phyloP scores from a whole-genome alignment of 2,888 invertebrate species.

The Nomada goodeniana region DNA sequence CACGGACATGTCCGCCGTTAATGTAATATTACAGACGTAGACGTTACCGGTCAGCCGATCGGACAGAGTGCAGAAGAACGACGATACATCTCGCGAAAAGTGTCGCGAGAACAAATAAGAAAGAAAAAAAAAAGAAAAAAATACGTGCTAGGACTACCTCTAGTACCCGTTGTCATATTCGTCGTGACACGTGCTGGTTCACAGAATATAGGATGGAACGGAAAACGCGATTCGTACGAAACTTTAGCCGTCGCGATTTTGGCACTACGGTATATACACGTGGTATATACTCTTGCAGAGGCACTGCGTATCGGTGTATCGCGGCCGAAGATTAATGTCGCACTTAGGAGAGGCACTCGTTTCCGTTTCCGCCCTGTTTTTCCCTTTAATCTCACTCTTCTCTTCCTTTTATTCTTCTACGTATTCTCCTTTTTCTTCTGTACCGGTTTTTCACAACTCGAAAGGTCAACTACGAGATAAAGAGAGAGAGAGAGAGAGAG shows the following conservation, averaged over 20 bases:
- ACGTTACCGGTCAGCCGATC: too few species aligned
- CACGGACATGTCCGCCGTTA: too few species aligned
- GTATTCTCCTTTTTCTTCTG: not conserved
- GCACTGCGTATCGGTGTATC: not conserved
- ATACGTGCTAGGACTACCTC: too few species aligned
- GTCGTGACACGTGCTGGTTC: not conserved
- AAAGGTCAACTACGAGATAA: not conserved
- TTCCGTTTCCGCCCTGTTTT: slow-evolving; percentile 10
- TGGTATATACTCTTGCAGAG: not conserved
- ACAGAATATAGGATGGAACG: too few species aligned
- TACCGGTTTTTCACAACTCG: not conserved
- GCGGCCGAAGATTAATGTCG: too few species aligned
- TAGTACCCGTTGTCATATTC: not conserved
- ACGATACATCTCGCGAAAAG: too few species aligned
- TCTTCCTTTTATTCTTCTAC: not conserved
- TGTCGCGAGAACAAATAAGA: too few species aligned
- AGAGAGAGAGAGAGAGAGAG: not conserved
- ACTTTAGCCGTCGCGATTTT: not conserved
- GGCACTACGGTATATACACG: not conserved
- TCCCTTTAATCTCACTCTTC: not conserved
- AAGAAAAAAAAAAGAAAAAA: too few species aligned
- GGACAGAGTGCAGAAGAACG: too few species aligned
- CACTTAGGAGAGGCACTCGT: not conserved
- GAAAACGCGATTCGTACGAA: not conserved
- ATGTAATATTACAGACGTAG: too few species aligned